Evolutionary conservation across 2,888 invertebrate genomes (phyloP).

Genomic region (Rosalia funebris): DNA sequence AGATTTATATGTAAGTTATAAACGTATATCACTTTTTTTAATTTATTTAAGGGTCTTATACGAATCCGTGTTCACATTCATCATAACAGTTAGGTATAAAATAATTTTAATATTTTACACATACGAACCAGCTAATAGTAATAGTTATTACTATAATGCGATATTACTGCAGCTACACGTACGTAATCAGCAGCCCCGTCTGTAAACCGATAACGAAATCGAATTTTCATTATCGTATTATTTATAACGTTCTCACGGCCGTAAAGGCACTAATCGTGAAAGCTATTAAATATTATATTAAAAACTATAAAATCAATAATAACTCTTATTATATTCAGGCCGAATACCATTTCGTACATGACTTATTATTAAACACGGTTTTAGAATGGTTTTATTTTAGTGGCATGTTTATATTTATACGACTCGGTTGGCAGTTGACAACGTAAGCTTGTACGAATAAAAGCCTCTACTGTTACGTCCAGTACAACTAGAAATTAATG

Average conservation of each 20-base stretch:
- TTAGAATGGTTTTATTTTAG: slow-evolving; percentile 26
- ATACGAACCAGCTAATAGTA: slow-evolving; percentile 39
- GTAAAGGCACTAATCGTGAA: slow-evolving; percentile 30
- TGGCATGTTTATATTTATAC: slow-evolving; percentile 3
- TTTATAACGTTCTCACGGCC: slow-evolving; percentile 34
- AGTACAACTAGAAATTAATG: too few species aligned
- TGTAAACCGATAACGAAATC: slow-evolving; percentile 35
- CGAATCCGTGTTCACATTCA: background rate
- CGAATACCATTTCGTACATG: slow-evolving; percentile 14
- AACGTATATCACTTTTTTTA: too few species aligned
- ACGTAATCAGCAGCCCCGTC: slow-evolving; percentile 27
- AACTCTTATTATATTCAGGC: slow-evolving; percentile 27
- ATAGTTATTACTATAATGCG: slow-evolving; percentile 32
- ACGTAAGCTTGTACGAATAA: slow-evolving; percentile 7
- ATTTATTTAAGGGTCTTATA: background rate
- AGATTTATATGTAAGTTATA: too few species aligned
- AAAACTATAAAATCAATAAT: slow-evolving; percentile 32
- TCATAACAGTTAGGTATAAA: slow-evolving; percentile 9
- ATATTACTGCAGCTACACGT: slow-evolving; percentile 19
- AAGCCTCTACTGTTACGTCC: too few species aligned
- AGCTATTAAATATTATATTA: slow-evolving; percentile 31
- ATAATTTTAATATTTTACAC: slow-evolving; percentile 44
- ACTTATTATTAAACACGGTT: slow-evolving; percentile 25
- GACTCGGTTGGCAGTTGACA: slow-evolving; percentile 6
- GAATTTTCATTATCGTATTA: slow-evolving; percentile 34